phyloP scores from a whole-genome alignment of 1,140 invertebrate species.

The Nebria ingens region DNA sequence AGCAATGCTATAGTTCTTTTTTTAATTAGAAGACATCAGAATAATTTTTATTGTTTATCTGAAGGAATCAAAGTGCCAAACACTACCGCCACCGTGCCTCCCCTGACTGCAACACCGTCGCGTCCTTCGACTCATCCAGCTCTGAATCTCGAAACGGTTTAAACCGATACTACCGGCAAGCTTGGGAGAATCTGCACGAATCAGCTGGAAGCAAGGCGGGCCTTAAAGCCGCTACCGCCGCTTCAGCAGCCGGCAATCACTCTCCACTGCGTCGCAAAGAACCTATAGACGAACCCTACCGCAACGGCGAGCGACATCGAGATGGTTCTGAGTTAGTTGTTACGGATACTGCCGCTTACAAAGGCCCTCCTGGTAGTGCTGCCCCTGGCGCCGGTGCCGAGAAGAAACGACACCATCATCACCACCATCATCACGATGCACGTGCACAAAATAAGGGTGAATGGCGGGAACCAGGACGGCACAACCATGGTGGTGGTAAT shows the following conservation, averaged over 20 bases:
- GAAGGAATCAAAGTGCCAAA: constrained; percentile 63
- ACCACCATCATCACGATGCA: constrained; percentile 63
- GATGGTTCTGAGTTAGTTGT: constrained; percentile 67
- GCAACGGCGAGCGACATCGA: constrained; percentile 36
- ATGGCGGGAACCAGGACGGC: constrained; percentile 35
- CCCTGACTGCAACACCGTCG: constrained; percentile 79
- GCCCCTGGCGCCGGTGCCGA: constrained; percentile 42
- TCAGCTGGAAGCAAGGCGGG: constrained; percentile 51
- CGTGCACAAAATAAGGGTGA: constrained; percentile 28
- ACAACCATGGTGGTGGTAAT: no score
- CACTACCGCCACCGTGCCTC: constrained; percentile 77
- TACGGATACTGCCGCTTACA: constrained; percentile 48
- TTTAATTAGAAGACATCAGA: no score
- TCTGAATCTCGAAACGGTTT: constrained; percentile 69
- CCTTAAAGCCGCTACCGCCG: constrained; percentile 20
- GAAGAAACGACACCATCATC: constrained; percentile 71
- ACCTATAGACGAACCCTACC: constrained; percentile 53
- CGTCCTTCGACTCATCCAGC: constrained; percentile 74
- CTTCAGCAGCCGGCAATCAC: constrained; percentile 35
- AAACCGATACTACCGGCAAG: constrained; percentile 75
- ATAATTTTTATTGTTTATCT: constrained; percentile 13
- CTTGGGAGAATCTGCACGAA: constrained; percentile 86
- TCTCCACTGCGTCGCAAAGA: constrained; percentile 54
- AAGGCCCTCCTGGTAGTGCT: constrained; percentile 29
- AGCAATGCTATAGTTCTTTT: no score